These are phyloP conservation scores for Suncus etruscus DNA, from an alignment of 2,113 vertebrate genomes.

Conservation along the genomic window DNA sequence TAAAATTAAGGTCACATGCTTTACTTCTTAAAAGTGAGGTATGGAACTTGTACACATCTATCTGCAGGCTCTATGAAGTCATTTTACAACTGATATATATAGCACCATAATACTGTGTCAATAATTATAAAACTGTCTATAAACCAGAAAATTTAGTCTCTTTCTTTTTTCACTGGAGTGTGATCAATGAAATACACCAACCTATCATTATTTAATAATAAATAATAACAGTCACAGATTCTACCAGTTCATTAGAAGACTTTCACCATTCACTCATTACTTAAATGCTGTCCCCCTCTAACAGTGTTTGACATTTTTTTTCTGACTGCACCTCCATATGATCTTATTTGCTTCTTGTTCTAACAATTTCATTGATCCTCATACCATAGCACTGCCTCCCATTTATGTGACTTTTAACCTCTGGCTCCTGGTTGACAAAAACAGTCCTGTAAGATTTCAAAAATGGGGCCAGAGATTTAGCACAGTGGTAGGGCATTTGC, in stretches of 20 bases:
- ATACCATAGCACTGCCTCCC: too few species aligned
- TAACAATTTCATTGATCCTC: too few species aligned
- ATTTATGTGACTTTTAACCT: too few species aligned
- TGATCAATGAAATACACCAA: conserved; percentile 31
- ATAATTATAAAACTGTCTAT: neutral
- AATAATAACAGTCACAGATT: neutral
- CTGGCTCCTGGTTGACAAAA: too few species aligned
- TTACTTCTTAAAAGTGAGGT: neutral
- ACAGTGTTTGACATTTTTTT: too few species aligned
- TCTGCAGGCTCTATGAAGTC: neutral
- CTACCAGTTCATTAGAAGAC: neutral
- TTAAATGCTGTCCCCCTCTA: conserved; percentile 6
- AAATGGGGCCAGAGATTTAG: too few species aligned
- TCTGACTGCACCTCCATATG: too few species aligned
- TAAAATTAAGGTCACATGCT: neutral
- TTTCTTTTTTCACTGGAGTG: neutral
- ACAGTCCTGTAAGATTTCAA: neutral
- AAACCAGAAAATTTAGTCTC: conserved; percentile 51
- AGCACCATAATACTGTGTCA: neutral
- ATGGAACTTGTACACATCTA: neutral
- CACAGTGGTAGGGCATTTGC: too few species aligned
- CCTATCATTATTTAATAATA: conserved; percentile 3
- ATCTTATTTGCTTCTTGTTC: too few species aligned
- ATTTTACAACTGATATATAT: neutral
- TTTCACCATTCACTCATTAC: conserved; percentile 36